phyloP scores from a whole-genome alignment of 2,113 vertebrate species.

The Peromyscus maniculatus region DNA sequence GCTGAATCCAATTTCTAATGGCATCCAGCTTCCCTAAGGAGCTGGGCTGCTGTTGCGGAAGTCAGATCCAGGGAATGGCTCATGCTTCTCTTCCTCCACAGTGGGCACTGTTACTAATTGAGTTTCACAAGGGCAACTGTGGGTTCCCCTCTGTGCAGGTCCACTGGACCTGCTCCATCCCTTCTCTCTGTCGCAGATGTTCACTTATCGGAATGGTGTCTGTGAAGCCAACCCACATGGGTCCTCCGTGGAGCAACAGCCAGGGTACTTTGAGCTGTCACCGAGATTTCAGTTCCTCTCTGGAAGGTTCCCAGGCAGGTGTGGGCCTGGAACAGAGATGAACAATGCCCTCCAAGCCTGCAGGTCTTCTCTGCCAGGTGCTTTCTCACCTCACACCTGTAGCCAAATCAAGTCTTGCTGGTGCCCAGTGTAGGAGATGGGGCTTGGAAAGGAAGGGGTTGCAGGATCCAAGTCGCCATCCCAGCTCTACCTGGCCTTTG shows the following conservation, averaged over 20 bases:
- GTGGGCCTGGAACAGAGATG: neutral
- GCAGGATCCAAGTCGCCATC: rapidly evolving
- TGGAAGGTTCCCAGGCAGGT: neutral
- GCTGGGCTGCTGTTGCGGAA: too few relatives aligned
- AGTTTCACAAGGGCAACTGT: too few relatives aligned
- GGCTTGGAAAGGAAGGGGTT: too few relatives aligned
- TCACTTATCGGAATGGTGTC: neutral
- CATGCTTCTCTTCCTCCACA: neutral
- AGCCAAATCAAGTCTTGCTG: neutral
- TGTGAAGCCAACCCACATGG: neutral
- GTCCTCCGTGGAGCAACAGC: neutral
- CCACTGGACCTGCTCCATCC: neutral
- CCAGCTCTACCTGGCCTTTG: too few relatives aligned
- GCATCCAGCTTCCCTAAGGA: neutral
- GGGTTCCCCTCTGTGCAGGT: neutral
- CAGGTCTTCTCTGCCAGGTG: neutral
- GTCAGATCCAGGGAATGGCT: neutral
- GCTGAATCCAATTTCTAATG: neutral
- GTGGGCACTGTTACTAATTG: neutral
- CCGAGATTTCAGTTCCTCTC: neutral
- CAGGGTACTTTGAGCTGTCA: too few relatives aligned
- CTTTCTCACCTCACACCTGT: neutral
- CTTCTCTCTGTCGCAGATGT: neutral
- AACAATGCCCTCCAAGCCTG: neutral
- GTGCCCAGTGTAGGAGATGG: too few relatives aligned